Base-by-base conservation (phyloP, 2,113 vertebrate genomes). In the Spermophilus dauricus region DNA sequence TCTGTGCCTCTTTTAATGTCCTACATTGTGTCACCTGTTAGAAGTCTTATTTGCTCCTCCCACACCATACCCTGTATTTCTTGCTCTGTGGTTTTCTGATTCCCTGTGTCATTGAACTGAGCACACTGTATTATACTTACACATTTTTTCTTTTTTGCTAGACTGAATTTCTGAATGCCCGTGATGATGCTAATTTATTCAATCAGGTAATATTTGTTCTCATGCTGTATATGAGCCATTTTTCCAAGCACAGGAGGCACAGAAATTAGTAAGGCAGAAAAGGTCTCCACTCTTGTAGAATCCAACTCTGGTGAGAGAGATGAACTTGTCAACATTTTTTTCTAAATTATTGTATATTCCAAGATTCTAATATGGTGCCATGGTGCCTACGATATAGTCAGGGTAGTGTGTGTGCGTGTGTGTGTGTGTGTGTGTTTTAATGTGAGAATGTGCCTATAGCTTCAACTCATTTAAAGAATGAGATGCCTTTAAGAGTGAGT, bases 81-180 rank as follows among this genome's bases (percentile, higher is more conserved):
- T n/a, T 80, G 14, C 56, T 28, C 0, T 0, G 34, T 7, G 18
- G 28, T 63, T 84, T 65, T 8, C 32, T 75, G n/a, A 8, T 58
- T 37, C 85, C 81, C 45, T n/a, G 28, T 81, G 48, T 78, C 77
- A 45, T 1, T 53, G 77, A 93, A 37, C 63, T 80, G n/a, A 18
- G 28, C 8, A 3, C 3, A 11, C 58, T 13, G 0, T 6, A 4
- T 53, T 48, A 26, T 61, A 28, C 22, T 67, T 42, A 4, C 34
- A 45, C 26, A 42, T 22, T 53, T 95, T 61, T 81, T 16, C 34
- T 69, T 9, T 20, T 84, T 56, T 18, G 26, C 8, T 51, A 48
- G 56, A 32, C 28, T 53, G 20, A 14, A 37, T 70, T 70, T 26
- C 75, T 56, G 28, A 51, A 89, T 39, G 56, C 8, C 22, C 65